phyloP scores from a whole-genome alignment of 2,113 vertebrate species.

The Noctilio leporinus region DNA sequence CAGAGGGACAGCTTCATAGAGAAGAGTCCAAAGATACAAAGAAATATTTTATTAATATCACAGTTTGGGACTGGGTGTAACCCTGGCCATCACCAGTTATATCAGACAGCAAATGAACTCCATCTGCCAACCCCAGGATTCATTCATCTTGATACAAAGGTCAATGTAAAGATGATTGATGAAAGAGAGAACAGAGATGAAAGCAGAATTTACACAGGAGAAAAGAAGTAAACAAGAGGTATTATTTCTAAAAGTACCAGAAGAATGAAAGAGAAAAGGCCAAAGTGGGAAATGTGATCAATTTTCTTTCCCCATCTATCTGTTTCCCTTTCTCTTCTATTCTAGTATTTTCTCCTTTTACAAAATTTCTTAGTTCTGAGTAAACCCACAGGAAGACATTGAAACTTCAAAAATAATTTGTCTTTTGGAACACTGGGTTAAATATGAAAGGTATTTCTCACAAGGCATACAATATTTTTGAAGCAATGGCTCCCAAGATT shows the following conservation, averaged over 20 bases:
- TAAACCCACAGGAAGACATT: not conserved
- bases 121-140: not conserved
- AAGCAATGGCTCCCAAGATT: not conserved
- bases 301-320: not conserved
- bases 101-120: not conserved
- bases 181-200: conserved; percentile 7
- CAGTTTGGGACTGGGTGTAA: not conserved
- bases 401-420: not conserved
- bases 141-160: not conserved
- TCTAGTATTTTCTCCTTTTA: not conserved
- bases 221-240: not conserved
- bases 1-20: not conserved
- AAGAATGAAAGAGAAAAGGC: not conserved
- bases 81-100: not conserved
- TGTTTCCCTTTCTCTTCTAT: not conserved
- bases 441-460: not conserved
- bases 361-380: not conserved
- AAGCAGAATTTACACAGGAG: not conserved
- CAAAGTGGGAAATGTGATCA: not conserved
- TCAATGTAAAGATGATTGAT: not conserved
- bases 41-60: not conserved
- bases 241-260: not conserved
- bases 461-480: not conserved
- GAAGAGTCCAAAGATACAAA: not conserved
- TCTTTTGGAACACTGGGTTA: not conserved